phyloP scores from a whole-genome alignment of 2,797 vertebrate species.

The Phylloscopus collybita region DNA sequence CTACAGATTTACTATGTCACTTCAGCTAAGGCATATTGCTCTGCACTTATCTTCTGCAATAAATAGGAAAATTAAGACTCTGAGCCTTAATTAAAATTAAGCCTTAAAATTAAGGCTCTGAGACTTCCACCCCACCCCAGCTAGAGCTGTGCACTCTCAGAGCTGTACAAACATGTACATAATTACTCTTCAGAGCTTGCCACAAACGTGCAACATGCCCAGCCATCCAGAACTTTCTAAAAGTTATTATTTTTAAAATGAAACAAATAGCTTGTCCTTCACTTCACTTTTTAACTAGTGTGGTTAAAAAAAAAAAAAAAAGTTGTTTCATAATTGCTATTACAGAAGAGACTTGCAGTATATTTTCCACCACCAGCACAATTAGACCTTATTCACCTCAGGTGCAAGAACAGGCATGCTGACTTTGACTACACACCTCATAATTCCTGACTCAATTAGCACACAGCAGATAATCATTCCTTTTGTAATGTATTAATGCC shows the following conservation, averaged over 20 bases:
- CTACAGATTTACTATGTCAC: not conserved
- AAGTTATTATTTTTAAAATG: not conserved
- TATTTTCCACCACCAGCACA: constrained; percentile 20
- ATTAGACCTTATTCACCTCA: constrained; percentile 6
- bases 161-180: not conserved
- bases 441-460: not conserved
- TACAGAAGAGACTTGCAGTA: not conserved
- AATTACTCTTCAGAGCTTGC: not conserved
- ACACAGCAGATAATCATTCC: constrained; percentile 7
- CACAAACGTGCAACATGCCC: accelerated
- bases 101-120: not conserved
- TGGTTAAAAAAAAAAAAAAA: not conserved
- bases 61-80: not conserved
- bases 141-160: not conserved
- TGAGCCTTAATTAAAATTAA: not conserved
- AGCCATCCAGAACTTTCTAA: not conserved
- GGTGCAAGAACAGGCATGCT: not conserved
- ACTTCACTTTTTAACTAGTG: not conserved
- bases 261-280: not conserved
- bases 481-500: not conserved
- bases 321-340: not conserved
- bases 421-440: not conserved
- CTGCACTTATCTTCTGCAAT: not conserved
- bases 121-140: not conserved
- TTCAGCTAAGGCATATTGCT: not conserved